These are phyloP conservation scores for Pocillopora meandrina DNA, from an alignment of 92 coral and sea anemone genomes.

Conservation along the genomic window DNA sequence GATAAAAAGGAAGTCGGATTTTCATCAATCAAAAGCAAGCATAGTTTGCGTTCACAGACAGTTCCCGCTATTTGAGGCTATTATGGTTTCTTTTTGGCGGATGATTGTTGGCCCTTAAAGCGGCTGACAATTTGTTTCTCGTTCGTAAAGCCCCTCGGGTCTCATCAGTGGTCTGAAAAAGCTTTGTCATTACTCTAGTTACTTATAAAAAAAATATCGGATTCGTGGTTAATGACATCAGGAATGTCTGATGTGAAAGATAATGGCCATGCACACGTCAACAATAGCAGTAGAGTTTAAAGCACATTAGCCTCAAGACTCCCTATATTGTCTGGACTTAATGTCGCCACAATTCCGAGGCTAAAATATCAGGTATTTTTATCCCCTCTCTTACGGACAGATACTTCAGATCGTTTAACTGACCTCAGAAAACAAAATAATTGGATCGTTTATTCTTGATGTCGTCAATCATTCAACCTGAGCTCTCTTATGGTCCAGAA, in stretches of 20 bases:
- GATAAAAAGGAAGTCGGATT: background rate
- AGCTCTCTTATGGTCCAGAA: background rate
- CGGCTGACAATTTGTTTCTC: background rate
- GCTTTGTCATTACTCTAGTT: background rate
- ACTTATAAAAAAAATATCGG: background rate
- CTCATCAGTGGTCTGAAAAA: background rate
- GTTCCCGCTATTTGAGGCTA: background rate
- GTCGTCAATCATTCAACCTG: background rate
- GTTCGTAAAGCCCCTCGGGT: background rate
- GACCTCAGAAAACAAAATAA: background rate
- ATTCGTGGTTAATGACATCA: background rate
- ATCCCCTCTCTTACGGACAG: background rate
- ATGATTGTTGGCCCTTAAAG: background rate
- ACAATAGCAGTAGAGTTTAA: background rate
- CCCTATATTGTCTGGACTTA: background rate
- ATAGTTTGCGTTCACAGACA: conserved; percentile 4
- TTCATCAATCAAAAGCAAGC: background rate
- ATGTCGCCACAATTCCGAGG: background rate
- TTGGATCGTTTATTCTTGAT: background rate
- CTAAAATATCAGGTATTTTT: background rate
- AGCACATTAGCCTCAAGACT: conserved; percentile 6
- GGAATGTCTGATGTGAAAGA: background rate
- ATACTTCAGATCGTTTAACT: background rate
- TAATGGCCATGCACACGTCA: background rate
- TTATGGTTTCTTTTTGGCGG: background rate